phyloP scores from a whole-genome alignment of 2,888 invertebrate species.

The Nomada ruficornis region DNA sequence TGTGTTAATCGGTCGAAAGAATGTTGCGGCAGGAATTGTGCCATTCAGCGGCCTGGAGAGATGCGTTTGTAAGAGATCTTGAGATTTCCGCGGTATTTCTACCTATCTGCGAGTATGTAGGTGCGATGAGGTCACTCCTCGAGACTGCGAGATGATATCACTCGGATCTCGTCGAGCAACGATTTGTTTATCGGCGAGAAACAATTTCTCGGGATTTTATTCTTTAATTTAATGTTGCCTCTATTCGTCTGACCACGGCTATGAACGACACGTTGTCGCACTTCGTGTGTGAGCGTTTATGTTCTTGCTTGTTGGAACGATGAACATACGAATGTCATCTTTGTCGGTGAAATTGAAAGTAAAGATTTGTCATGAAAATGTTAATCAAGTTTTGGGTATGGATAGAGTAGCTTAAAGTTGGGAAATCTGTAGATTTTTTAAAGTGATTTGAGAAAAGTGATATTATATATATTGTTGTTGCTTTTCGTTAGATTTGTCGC shows the following conservation, averaged over 20 bases:
- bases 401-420: too few species aligned
- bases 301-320: neutral
- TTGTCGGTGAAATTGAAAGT: too few species aligned
- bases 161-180: slow-evolving; percentile 42
- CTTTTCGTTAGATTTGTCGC: too few species aligned
- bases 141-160: slow-evolving; percentile 68
- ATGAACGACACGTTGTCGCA: neutral
- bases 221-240: neutral
- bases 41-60: slow-evolving; percentile 7
- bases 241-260: neutral
- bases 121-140: slow-evolving; percentile 67
- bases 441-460: too few species aligned
- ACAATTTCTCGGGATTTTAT: slow-evolving; percentile 31
- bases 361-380: too few species aligned
- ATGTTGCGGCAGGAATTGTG: slow-evolving; percentile 19
- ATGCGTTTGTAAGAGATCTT: slow-evolving; percentile 36
- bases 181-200: slow-evolving; percentile 57
- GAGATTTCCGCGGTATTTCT: slow-evolving; percentile 50
- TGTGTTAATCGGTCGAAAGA: slow-evolving; percentile 32
- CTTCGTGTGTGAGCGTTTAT: neutral
- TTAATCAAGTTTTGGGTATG: too few species aligned
- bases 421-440: too few species aligned
- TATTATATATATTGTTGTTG: too few species aligned
- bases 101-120: slow-evolving; percentile 58
- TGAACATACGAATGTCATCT: neutral